Evolutionary conservation across 2,888 invertebrate genomes (phyloP), one percentile per base, ranked within the genome.

Genomic region (Serripes groenlandicus): DNA sequence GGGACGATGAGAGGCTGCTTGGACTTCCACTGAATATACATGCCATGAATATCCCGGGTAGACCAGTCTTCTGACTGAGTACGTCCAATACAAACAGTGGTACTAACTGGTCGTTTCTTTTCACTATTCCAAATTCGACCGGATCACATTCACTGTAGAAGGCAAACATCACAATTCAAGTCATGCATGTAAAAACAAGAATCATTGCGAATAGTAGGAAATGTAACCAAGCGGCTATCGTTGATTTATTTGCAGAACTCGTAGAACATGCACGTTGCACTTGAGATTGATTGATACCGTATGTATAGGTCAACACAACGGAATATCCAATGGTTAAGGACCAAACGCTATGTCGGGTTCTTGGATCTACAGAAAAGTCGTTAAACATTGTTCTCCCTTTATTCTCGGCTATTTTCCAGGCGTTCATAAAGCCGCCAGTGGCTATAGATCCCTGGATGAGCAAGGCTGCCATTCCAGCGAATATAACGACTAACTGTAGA

Each of bases 11-110:
- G 42, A 83, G 75, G 0, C 78, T 66, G 30, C 98, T 98, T 88
- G 98, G 96, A 92, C 98, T 98, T 1, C 98, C 98, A 34, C 98
- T 98, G 94, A 98, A 98, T 83, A 99, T 97, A 28, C 98, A 98
- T 3, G 98, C 97, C 0, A 98, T 98, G 94, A 99, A 98, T 91
- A 98, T 96, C 5, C 98, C 98, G 0, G 98, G 97, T 0, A 98
- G 95, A 0, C 98, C 98, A 52, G 96, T 96, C 58, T 96, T 95
- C 62, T 96, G 93, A 0, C 97, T 97, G 93, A 98, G 96, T 84
- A 96, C 96, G 80, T 97, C 96, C 95, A 98, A 97, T 28, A 98
- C 97, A 93, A 97, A 98, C 34, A 97, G 96, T 0, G 98, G 98
- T 83, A 98, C 96, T 58, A 98, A 95, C 93, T 98, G 97, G 42